phyloP scores from a whole-genome alignment of 2,797 vertebrate species.

The Falco biarmicus region DNA sequence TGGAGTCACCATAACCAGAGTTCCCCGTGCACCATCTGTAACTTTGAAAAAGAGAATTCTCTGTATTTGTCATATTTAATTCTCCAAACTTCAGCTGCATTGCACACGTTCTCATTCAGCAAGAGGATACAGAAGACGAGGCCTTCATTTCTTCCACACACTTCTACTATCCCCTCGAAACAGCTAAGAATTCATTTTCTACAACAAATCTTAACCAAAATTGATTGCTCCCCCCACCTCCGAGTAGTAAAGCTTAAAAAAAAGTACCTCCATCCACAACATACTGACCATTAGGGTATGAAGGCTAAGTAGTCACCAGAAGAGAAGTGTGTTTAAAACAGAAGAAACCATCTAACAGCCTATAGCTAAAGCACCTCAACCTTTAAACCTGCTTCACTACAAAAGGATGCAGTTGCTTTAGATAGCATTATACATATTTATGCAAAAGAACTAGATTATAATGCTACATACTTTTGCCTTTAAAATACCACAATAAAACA shows the following conservation, averaged over 20 bases:
- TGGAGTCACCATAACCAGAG: background rate
- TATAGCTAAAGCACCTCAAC: background rate
- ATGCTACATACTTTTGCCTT: background rate
- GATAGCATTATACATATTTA: fast-evolving
- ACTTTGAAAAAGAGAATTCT: background rate
- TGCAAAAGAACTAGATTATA: background rate
- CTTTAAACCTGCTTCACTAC: background rate
- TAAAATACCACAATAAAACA: background rate
- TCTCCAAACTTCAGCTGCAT: background rate
- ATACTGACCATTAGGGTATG: background rate
- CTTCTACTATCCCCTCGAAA: background rate
- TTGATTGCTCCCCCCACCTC: fast-evolving
- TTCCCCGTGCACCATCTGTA: background rate
- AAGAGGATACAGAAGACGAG: background rate
- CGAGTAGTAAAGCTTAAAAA: background rate
- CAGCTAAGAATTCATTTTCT: background rate
- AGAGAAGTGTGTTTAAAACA: background rate
- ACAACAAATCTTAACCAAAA: background rate
- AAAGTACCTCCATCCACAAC: background rate
- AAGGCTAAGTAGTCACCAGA: background rate
- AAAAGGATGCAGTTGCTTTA: background rate
- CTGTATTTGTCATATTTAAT: background rate
- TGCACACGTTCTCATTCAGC: background rate
- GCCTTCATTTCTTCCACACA: background rate
- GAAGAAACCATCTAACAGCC: background rate